Base-by-base conservation (phyloP, 2,113 vertebrate genomes). In the Eleginops maclovinus region DNA sequence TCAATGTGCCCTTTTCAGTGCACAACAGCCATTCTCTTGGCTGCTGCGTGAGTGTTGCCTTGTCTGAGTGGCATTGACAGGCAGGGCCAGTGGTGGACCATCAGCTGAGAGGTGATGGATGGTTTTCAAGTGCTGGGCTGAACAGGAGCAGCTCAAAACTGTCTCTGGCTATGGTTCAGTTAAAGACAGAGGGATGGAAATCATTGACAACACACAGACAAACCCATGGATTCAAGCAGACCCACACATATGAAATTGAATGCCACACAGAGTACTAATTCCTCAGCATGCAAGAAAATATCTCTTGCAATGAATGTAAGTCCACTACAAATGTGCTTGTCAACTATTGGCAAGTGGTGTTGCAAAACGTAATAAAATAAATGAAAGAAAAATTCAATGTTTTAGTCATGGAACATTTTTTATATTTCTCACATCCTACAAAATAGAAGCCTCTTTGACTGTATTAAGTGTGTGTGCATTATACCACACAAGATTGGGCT, bases 41-140 rank as follows among this genome's bases (percentile, higher is more conserved):
- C 75, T 84, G 87, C 71, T 59, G 62, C 41, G 72, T 76, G 81
- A 83, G 69, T 14, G 75, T 54, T 59, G 81, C 72, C 43, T 53
- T 28, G 76, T 15, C 77, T 85, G 82, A 90, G 81, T 76, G 86
- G 82, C 83, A 68, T 82, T 76, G 86, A 84, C 86, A 73, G 83
- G 82, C 49, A n/a, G 26, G 43, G 75, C 36, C 84, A 70, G 67
- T 15, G 50, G 64, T 78, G 69, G 67, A 68, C 66, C 72, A 77
- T 87, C 81, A 65, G 87, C 86, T 62, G 68, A 83, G 69, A 68
- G 72, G 55, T 91, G 92, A 93, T 91, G 80, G 88, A 90, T 90
- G 82, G 58, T 44, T 84, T 61, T 78, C 15, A 55, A 76, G 56
- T 47, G n/a, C 55, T 31, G 69, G 58, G 54, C 72, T 55, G 74